phyloP scores from a whole-genome alignment of 2,113 vertebrate genomes.

The Merops nubicus region DNA sequence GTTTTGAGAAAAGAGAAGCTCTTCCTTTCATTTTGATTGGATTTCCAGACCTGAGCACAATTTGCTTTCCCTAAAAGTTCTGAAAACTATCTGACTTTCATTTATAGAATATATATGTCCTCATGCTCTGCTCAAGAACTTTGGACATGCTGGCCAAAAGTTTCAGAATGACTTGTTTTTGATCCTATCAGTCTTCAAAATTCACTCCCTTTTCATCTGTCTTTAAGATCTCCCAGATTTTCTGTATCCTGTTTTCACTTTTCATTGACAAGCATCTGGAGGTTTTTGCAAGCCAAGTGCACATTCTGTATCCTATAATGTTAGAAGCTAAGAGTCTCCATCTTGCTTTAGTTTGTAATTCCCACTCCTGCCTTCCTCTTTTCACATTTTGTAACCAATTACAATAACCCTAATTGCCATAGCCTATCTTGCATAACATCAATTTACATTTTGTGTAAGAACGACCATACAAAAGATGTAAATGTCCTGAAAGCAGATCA shows the following conservation, averaged over 20 bases:
- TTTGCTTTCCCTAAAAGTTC: background rate
- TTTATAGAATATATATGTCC: background rate
- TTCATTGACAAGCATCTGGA: slow-evolving; percentile 1
- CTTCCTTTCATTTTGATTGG: background rate
- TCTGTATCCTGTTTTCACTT: background rate
- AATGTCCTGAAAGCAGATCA: slow-evolving; percentile 52
- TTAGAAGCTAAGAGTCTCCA: background rate
- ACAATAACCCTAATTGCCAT: slow-evolving; percentile 15
- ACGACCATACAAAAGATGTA: background rate
- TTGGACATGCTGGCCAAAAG: background rate
- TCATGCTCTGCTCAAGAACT: background rate
- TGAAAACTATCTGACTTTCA: background rate
- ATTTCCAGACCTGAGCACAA: background rate
- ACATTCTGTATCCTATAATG: background rate
- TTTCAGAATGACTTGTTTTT: background rate
- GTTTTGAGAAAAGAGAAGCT: background rate
- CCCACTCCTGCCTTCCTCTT: background rate
- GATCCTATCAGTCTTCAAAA: background rate
- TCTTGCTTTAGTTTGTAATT: slow-evolving; percentile 46
- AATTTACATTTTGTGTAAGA: slow-evolving; percentile 34
- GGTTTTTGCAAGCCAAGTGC: background rate
- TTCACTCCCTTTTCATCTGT: background rate
- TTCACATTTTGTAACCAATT: slow-evolving; percentile 14
- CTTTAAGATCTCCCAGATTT: background rate
- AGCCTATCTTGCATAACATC: background rate